These are phyloP conservation scores for Gymnoscopelus braueri DNA, from an alignment of 2,797 vertebrate genomes.

Conservation along the genomic window DNA sequence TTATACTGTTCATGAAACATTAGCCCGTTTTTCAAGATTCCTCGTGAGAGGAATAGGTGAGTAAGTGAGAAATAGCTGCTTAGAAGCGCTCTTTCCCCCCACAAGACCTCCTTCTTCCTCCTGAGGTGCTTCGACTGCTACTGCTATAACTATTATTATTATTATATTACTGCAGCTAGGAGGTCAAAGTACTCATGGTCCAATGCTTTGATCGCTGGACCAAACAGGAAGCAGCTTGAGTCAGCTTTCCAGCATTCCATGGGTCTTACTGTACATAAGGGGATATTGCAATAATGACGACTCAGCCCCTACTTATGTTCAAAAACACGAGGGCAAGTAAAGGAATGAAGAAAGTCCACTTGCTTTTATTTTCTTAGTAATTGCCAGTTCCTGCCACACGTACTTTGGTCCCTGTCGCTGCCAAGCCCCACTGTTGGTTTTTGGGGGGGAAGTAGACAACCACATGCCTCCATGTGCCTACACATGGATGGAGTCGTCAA, in stretches of 20 bases:
- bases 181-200: slow-evolving; percentile 46
- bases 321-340: slow-evolving; percentile 33
- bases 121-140: slow-evolving; percentile 14
- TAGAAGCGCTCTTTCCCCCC: slow-evolving; percentile 57
- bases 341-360: slow-evolving; percentile 24
- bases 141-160: too few species aligned
- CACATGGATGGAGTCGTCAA: too few species aligned
- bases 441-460: too few species aligned
- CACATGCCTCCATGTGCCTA: too few species aligned
- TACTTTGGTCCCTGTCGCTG: background rate
- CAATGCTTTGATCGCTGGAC: slow-evolving; percentile 46
- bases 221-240: slow-evolving; percentile 62
- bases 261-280: slow-evolving; percentile 54
- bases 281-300: slow-evolving; percentile 62
- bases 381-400: slow-evolving; percentile 53
- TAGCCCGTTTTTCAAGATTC: slow-evolving; percentile 19
- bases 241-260: slow-evolving; percentile 55
- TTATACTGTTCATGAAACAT: slow-evolving; percentile 24
- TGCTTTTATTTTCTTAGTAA: slow-evolving; percentile 49
- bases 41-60: slow-evolving; percentile 31
- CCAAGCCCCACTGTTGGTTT: too few species aligned
- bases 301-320: slow-evolving; percentile 52
- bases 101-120: slow-evolving; percentile 54
- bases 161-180: slow-evolving; percentile 33
- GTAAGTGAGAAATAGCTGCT: slow-evolving; percentile 36